A percentile compares a stretch with the other conserved stretches of the same genome.
phyloP scores from a whole-genome alignment of 2,113 vertebrate species.

The Gymnogyps californianus region DNA sequence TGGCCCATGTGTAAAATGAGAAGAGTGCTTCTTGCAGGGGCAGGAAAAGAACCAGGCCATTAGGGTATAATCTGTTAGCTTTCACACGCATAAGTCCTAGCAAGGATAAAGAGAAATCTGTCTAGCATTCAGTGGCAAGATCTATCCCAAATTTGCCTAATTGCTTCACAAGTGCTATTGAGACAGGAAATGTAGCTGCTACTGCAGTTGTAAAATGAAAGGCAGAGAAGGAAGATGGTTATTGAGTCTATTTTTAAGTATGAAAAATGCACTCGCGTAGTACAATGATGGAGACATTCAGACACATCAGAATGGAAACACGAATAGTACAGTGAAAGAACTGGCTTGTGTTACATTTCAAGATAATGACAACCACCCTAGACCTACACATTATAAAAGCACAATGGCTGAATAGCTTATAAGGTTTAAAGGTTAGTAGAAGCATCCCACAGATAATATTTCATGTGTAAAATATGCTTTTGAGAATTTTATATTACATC shows the following conservation, averaged over 20 bases:
- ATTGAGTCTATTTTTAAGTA: slow-evolving; percentile 57
- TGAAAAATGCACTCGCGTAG: not conserved
- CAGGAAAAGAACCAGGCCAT: not conserved
- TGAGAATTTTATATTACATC: not conserved
- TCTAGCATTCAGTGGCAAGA: slow-evolving; percentile 38
- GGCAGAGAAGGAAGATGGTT: slow-evolving; percentile 39
- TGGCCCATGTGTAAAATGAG: not conserved
- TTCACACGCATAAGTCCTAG: not conserved
- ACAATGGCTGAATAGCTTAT: not conserved
- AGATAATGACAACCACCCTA: not conserved
- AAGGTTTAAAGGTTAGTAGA: not conserved
- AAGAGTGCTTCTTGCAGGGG: not conserved
- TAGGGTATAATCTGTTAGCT: slow-evolving; percentile 17
- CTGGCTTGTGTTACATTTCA: not conserved
- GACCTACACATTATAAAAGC: not conserved
- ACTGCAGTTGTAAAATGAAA: slow-evolving; percentile 50
- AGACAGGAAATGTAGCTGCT: slow-evolving; percentile 55
- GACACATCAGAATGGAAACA: not conserved
- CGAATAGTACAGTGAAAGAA: not conserved
- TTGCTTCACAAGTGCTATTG: slow-evolving; percentile 36
- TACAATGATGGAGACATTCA: slow-evolving; percentile 33
- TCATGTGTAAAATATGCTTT: not conserved
- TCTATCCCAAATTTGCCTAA: slow-evolving; percentile 51
- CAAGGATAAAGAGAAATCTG: slow-evolving; percentile 37
- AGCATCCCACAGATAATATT: not conserved